Evolutionary conservation across 2,888 invertebrate species (phyloP), one percentile per base, ranked within the genome.

Genomic region (Hirudinaria manillensis): DNA sequence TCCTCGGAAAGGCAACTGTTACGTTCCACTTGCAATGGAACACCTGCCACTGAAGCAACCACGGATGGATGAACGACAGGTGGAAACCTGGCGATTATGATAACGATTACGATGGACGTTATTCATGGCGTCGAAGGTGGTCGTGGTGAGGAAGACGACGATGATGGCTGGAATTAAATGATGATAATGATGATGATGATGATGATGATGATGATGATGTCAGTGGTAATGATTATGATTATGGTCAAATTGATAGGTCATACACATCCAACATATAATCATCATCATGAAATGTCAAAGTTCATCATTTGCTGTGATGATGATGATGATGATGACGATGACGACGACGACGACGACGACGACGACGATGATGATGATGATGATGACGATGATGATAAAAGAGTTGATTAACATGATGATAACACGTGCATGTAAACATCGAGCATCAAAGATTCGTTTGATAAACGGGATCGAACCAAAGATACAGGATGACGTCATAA

Each of bases 11-110:
- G 19, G 24, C 61, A 61, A 27, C 61, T 45, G 45, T 45, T 45
- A 45, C 45, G 45, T 10, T 3, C 16, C 45, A 45, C 45, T 45
- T 45, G 45, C 45, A 45, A 45, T 45, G 13, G 10, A 45, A 45
- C 45, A 45, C 45, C 4, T 45, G 45, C 45, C 16, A n/a, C n/a
- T n/a, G n/a, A 7, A 6, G 24, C 3, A 13, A 7, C 56, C 56
- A 56, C n/a, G 61, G 61, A 61, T 61, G 24, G 61, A 61, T 61
- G 61, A 61, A 45, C 45, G 45, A 45, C 45, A 45, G 45, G 45
- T 45, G 45, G 45, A 45, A 45, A 45, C 6, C 13, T 16, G 13
- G 16, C 4, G 45, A 6, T 4, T 16, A 45, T 45, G 45, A 45
- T 45, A 45, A 61, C 10, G 61, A 61, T 27, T 61, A 7, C 10